Evolutionary conservation across 2,888 invertebrate genomes (phyloP), one percentile per base, ranked within the genome.

Genomic region (Leptinotarsa juncta): DNA sequence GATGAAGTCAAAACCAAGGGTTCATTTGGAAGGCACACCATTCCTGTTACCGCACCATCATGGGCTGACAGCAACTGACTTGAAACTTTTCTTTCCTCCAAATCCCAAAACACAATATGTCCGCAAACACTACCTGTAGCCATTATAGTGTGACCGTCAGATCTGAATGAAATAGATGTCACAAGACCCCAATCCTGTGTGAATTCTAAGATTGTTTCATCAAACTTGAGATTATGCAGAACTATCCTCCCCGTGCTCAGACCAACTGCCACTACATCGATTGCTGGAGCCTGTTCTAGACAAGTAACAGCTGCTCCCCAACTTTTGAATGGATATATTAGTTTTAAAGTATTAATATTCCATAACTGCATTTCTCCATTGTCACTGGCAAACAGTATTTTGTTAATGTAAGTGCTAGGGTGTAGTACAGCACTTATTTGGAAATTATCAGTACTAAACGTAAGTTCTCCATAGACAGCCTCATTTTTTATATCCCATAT

Each of bases 381-480:
- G 73, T 92, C 90, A 81, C 96, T 96, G 1, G 95, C 98, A 57
- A 98, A 88, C 48, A 98, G 86, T 75, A 99, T 91, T 86, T 99
- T 99, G 86, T 99, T 99, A 18, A 97, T 88, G 86, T 99, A 99
- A 0, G 98, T 97, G 32, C 92, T 93, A 0, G 99, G 99, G 90
- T 99, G 99, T 73, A 95, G 89, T n/a, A 98, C 79, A 0, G 95
- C 90, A 0, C 95, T 93, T 49, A 98, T 92, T 82, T 92, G 90
- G 85, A 98, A 98, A n/a, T 89, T 88, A 0, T 90, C 87, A 16
- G 90, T 89, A 72, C 91, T 90, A 83, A 96, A 95, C 10, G 89
- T 90, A 2, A 95, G 87, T 83, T 95, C 94, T 42, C 93, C 85
- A 80, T 92, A 91, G 55, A 93, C 86, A 74, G 92, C 91, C 88